These are phyloP conservation scores for Pedetes capensis DNA, from an alignment of 2,113 vertebrate genomes.

Conservation along the genomic window DNA sequence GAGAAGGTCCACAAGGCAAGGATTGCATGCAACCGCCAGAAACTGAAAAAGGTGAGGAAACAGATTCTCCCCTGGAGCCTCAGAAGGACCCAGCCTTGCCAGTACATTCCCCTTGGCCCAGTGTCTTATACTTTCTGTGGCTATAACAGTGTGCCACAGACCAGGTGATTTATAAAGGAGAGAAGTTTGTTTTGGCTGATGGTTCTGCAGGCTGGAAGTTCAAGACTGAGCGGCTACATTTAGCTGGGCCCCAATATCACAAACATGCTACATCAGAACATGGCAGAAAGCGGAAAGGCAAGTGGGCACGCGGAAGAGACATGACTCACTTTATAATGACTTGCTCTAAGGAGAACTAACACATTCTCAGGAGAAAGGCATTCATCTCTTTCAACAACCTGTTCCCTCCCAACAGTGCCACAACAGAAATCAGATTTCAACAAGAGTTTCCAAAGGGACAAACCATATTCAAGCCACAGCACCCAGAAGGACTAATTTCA, in stretches of 20 bases:
- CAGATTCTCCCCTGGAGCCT: too few relatives aligned
- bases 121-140: not conserved
- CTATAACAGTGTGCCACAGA: not conserved
- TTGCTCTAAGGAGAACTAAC: not conserved
- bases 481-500: not conserved
- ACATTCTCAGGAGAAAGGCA: not conserved
- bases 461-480: not conserved
- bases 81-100: not conserved
- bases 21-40: rapidly evolving
- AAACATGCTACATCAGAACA: not conserved
- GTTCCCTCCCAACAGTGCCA: not conserved
- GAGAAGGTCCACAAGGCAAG: not conserved
- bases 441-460: not conserved
- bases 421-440: not conserved
- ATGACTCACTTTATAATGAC: not conserved
- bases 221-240: not conserved
- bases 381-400: not conserved
- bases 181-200: not conserved
- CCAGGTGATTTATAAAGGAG: not conserved
- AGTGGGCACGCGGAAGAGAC: not conserved
- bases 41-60: rapidly evolving
- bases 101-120: not conserved
- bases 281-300: not conserved
- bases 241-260: too few relatives aligned
- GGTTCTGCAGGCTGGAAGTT: not conserved